phyloP scores from a whole-genome alignment of 1,140 invertebrate species.

The Drosophila sechellia region DNA sequence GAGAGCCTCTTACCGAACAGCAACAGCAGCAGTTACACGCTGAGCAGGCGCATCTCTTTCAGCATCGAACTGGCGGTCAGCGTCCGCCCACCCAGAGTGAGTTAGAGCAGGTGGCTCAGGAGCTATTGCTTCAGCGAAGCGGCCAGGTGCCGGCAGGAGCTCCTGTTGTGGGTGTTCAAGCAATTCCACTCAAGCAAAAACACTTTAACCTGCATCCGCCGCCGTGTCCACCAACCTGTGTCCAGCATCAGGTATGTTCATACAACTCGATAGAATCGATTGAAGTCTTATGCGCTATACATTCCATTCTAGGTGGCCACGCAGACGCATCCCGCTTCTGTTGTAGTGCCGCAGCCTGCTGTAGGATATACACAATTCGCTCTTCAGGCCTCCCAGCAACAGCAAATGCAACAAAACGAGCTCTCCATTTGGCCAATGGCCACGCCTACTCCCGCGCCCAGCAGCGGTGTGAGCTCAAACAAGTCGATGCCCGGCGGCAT shows the following conservation, averaged over 20 bases:
- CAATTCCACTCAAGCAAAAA: conserved; percentile 82
- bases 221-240: conserved; percentile 69
- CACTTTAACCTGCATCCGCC: conserved; percentile 71
- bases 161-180: conserved; percentile 69
- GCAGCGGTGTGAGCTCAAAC: conserved; percentile 38
- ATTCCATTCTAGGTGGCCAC: conserved; percentile 87
- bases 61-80: conserved; percentile 83
- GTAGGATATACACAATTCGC: conserved; percentile 59
- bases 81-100: conserved; percentile 82
- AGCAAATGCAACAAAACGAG: conserved; percentile 65
- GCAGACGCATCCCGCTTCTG: conserved; percentile 84
- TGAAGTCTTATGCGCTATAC: conserved; percentile 1
- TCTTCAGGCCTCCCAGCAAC: conserved; percentile 56
- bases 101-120: conserved; percentile 78
- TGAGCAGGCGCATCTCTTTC: conserved; percentile 82
- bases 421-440: conserved; percentile 85
- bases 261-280: background rate
- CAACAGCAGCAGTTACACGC: conserved; percentile 62
- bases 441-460: conserved; percentile 52
- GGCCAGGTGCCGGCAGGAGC: conserved; percentile 48
- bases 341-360: conserved; percentile 70
- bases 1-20: conserved; percentile 34
- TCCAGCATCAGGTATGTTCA: conserved; percentile 75
- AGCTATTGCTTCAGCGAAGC: conserved; percentile 75
- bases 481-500: conserved; percentile 84